Base-by-base conservation (phyloP, 2,888 invertebrate species). In the Archips crataeganus region DNA sequence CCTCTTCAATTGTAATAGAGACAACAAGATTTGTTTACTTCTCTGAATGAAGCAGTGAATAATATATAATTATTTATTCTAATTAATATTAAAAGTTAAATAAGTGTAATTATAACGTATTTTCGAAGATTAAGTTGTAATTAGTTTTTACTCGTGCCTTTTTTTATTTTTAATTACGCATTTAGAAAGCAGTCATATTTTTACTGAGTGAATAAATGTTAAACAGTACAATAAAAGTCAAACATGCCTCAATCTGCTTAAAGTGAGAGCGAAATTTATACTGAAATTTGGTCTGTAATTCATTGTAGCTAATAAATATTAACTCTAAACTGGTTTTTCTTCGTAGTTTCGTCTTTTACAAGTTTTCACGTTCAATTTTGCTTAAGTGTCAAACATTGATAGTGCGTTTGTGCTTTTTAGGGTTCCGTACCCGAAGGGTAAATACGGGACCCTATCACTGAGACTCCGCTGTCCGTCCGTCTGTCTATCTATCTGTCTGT, bases 271-370 rank as follows among this genome's bases (percentile, higher is more conserved):
- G 62, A 47, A 59, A 47, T 69, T 61, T 71, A 36, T 51, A 65
- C 64, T 59, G 42, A 47, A 63, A 63, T 57, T 49, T 73, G 68
- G 70, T 74, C 69, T 74, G 59, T 60, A 61, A 45, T 63, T 47
- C 65, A 69, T 34, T 69, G 63, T 74, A 70, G 70, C 74, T 74
- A 74, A 74, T 74, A 74, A 70, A 74, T 61, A 74, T 74, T 74
- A 74, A 74, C 74, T 39, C 69, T 32, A 10, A 63, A 49, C 8
- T 47, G 3, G 34, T 36, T n/a, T 60, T 60, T 36, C 13, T 36
- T n/a, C 36, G 0, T 10, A 45, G 8, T 10, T 45, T 9, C 9
- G 45, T 9, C 45, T 45, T 42, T 5, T 3, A 3, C 8, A 39
- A 6, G 39, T 4, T 39, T 39, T 5, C 6, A 39, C 39, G 5